Evolutionary conservation across 2,888 invertebrate species (phyloP).

Genomic region (Lasius fuliginosus): DNA sequence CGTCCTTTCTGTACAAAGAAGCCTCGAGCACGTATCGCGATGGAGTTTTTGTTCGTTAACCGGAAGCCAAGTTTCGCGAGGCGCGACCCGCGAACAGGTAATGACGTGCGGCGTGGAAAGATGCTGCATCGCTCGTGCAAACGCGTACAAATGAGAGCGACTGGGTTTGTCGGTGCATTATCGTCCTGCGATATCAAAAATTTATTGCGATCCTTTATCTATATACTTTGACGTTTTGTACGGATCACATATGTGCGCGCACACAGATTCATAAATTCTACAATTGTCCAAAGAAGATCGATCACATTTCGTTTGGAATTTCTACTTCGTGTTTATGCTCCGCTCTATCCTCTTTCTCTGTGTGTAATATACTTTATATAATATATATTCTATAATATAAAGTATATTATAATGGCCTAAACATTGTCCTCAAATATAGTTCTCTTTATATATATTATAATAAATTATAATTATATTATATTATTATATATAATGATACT

Average conservation of each 20-base stretch:
- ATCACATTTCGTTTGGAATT: background rate
- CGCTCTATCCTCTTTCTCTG: background rate
- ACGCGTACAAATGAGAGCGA: background rate
- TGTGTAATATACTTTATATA: background rate
- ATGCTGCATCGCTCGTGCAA: slow-evolving; percentile 2
- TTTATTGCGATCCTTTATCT: background rate
- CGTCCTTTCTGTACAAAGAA: background rate
- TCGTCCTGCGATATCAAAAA: slow-evolving; percentile 10
- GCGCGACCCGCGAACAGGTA: slow-evolving; percentile 1
- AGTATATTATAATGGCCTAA: too few species aligned
- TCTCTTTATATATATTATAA: background rate
- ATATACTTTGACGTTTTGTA: background rate
- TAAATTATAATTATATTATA: too few species aligned
- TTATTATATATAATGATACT: too few species aligned
- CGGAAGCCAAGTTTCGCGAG: slow-evolving; percentile 23
- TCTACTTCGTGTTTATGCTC: background rate
- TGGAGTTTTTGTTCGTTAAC: slow-evolving; percentile 54
- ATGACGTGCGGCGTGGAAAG: slow-evolving; percentile 19
- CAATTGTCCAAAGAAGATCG: background rate
- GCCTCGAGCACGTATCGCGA: slow-evolving; percentile 32
- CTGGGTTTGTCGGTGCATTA: background rate
- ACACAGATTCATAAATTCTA: too few species aligned
- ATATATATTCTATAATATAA: background rate
- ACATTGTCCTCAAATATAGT: too few species aligned
- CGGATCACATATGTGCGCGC: too few species aligned